Base-by-base conservation (phyloP, 2,888 invertebrate species). In the Nebria salina region DNA sequence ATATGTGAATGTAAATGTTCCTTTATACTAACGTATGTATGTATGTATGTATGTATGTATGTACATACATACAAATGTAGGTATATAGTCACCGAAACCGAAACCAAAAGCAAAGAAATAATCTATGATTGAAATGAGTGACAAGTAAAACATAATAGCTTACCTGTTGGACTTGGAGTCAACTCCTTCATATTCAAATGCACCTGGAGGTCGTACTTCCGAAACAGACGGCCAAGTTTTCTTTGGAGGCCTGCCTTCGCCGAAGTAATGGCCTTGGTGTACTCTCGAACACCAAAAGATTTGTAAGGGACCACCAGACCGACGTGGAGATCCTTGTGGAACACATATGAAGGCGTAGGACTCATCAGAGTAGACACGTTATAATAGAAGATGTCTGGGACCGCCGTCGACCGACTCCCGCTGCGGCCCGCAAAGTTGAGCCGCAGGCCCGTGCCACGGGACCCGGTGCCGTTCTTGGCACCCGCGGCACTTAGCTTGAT, bases 251-350 rank as follows among this genome's bases (percentile, higher is more conserved):
- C 91, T 83, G 91, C 90, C 85, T 94, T 92, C 66, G 94, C 94
- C 77, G 91, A 91, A 83, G 93, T 93, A 83, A 93, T 93, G 81
- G 94, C 94, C 86, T 93, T 93, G 81, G 92, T 92, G 88, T 94
- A 95, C 86, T 94, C 94, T 82, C 95, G 91, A 82, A 92, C 92
- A 83, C 94, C 94, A 87, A 95, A 95, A 84, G 93, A 92, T 86
- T 94, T 95, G 87, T 94, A 93, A 9, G 95, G 95, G 85, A 95
- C 93, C 84, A 95, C 93, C 87, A 95, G 91, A 72, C 95, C 95
- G 84, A 95, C 93, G 87, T 93, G 90, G 73, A 92, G 90, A 81
- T 85, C 75, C 6, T 76, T 72, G 13, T 72, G 72, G 65, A 81
- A 81, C 6, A 34, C 65, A 15, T n/a, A 9, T 1, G 73, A n/a